Conservation (phyloP, 37 sponge, comb jelly and placozoan genomes). For the Mnemiopsis leidyi region DNA sequence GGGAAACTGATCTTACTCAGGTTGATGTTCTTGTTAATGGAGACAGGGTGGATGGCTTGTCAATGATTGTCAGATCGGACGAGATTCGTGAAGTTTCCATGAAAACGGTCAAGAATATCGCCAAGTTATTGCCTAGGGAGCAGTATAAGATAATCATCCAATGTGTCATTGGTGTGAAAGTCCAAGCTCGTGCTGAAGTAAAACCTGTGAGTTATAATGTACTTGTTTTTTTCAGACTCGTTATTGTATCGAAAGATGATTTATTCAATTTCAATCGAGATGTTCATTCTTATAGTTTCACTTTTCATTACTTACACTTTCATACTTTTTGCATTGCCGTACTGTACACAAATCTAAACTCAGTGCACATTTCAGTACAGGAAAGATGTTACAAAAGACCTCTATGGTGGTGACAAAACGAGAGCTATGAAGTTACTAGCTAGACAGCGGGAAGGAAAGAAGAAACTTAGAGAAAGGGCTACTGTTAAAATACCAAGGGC, state of each 20-base stretch:
- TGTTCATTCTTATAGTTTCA: too few species aligned
- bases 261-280: too few species aligned
- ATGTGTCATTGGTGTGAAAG: conserved; percentile 74
- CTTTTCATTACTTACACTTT: too few species aligned
- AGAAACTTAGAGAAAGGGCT: conserved; percentile 72
- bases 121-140: not conserved
- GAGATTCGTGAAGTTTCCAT: not conserved
- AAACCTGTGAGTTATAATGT: conserved; percentile 21
- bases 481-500: conserved; percentile 82
- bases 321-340: too few species aligned
- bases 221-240: too few species aligned
- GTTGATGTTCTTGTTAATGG: conserved; percentile 91
- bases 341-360: too few species aligned
- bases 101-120: conserved; percentile 6
- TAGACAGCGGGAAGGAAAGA: conserved; percentile 85
- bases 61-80: conserved; percentile 75
- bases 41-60: conserved; percentile 80
- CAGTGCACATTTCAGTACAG: not conserved
- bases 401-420: conserved; percentile 94
- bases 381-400: not conserved
- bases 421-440: conserved; percentile 83
- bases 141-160: conserved; percentile 71
- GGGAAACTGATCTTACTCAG: conserved; percentile 77
- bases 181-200: conserved; percentile 71
- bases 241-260: too few species aligned